Conservation (phyloP, 37 sponge, comb jelly and placozoan genomes). For the Halisarca cf. caerulea region DNA sequence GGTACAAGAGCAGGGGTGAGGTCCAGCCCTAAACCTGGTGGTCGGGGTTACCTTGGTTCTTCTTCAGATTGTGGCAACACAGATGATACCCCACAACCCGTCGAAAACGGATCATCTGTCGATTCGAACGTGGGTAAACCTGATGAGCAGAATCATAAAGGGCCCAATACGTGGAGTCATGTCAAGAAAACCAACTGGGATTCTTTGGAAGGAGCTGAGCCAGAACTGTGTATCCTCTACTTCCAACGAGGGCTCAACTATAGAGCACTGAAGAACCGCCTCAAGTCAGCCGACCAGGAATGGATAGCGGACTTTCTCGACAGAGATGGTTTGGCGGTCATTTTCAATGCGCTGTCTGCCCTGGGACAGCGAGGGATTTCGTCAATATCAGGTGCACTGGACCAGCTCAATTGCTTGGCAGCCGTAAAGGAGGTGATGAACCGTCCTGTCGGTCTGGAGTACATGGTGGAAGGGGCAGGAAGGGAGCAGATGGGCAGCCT, state of each 20-base stretch:
- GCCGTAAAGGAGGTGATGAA: constrained; percentile 92
- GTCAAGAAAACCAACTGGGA: background rate
- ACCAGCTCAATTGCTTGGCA: constrained; percentile 86
- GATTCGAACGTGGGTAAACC: no score
- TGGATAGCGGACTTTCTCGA: constrained; percentile 91
- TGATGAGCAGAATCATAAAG: background rate
- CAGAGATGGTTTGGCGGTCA: constrained; percentile 70
- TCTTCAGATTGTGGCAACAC: no score
- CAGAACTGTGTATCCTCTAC: constrained; percentile 72
- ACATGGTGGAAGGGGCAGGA: constrained; percentile 57
- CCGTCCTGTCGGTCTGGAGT: constrained; percentile 72
- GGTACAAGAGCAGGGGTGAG: no score
- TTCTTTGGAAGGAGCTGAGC: constrained; percentile 70
- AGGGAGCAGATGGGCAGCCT: constrained; percentile 59
- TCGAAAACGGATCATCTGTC: no score
- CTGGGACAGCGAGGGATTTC: constrained; percentile 71
- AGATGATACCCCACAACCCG: no score
- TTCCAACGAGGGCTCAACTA: constrained; percentile 65
- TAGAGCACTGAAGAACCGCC: constrained; percentile 65
- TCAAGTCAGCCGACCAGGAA: constrained; percentile 59
- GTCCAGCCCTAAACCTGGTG: no score
- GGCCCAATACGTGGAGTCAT: background rate
- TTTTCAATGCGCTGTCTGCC: constrained; percentile 78
- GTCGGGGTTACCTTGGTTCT: no score
- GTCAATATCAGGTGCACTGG: constrained; percentile 78